Percentiles rank a stretch among this genome's conserved stretches.
phyloP scores from a whole-genome alignment of 2,113 vertebrate genomes.

The Embiotoca jacksoni region DNA sequence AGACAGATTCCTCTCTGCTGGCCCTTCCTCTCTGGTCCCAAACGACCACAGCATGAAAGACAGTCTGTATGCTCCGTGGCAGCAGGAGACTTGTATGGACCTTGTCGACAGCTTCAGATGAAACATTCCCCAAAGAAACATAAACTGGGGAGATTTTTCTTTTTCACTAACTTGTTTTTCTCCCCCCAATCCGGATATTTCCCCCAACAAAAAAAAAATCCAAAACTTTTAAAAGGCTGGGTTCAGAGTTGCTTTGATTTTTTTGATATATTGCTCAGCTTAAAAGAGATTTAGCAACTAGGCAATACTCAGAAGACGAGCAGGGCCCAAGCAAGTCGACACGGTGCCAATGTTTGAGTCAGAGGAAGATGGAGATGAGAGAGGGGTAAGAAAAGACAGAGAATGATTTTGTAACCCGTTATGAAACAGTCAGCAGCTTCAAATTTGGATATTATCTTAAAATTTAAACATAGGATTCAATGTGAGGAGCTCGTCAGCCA shows the following conservation, averaged over 20 bases:
- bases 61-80: conserved; percentile 63
- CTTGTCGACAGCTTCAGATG: conserved; percentile 82
- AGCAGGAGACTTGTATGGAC: conserved; percentile 79
- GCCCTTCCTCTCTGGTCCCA: conserved; percentile 77
- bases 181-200: conserved; percentile 56
- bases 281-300: conserved; percentile 74
- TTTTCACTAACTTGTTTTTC: conserved; percentile 55
- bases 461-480: conserved; percentile 38
- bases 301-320: conserved; percentile 59
- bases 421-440: conserved; percentile 49
- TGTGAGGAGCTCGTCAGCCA: conserved; percentile 36
- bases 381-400: not conserved
- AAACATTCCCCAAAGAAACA: conserved; percentile 78
- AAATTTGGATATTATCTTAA: conserved; percentile 29
- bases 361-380: conserved; percentile 30
- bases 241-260: conserved; percentile 68
- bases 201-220: conserved; percentile 46
- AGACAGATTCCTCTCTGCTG: conserved; percentile 71
- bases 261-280: conserved; percentile 48
- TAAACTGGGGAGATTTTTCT: conserved; percentile 66
- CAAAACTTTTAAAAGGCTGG: conserved; percentile 73
- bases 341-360: conserved; percentile 26
- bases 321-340: conserved; percentile 39
- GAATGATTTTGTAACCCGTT: conserved; percentile 51
- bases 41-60: conserved; percentile 80